Evolutionary conservation across 2,888 invertebrate genomes (phyloP), one percentile per base, ranked within the genome.

Genomic region (Lycaena phlaeas): DNA sequence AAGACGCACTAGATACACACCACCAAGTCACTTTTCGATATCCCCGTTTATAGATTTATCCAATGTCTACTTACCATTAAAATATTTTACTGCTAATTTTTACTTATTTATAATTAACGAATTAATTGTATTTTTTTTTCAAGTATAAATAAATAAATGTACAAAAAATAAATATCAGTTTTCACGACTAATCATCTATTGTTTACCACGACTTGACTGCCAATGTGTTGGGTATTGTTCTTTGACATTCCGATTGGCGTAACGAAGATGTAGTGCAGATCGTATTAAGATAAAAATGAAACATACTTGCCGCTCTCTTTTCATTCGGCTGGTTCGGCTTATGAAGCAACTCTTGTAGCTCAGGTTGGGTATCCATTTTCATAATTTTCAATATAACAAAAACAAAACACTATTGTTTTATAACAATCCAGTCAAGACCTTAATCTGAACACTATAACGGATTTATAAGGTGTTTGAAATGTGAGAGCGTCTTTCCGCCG

Each of bases 281-380:
- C n/a, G n/a, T n/a, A n/a, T n/a, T n/a, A 62, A 57, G 56, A 51
- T 41, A 52, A 60, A 62, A 53, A 50, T 51, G 38, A 41, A 42
- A 76, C 82, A 50, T 77, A 81, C 81, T 69, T 73, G 73, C 70
- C 48, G 61, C 63, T 56, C 68, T 74, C 50, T 54, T 57, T 40
- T 66, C 68, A 9, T 55, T 52, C 17, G 68, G 44, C 29, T 69
- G 59, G 51, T 41, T 61, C 14, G 75, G 71, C 50, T 76, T 79
- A 53, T 75, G 75, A 42, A 84, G 64, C 45, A 84, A 54, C 51
- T 78, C 82, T 57, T 84, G 70, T 50, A 82, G 61, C 64, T 84
- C 82, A 17, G 78, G 68, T 55, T 64, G 71, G 31, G 61, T 54
- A 41, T 73, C 77, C 81, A 81, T 81, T 18, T 54, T 61, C 25